Evolutionary conservation across 1,140 invertebrate species (phyloP).

Genomic region (Zaprionus africanus): DNA sequence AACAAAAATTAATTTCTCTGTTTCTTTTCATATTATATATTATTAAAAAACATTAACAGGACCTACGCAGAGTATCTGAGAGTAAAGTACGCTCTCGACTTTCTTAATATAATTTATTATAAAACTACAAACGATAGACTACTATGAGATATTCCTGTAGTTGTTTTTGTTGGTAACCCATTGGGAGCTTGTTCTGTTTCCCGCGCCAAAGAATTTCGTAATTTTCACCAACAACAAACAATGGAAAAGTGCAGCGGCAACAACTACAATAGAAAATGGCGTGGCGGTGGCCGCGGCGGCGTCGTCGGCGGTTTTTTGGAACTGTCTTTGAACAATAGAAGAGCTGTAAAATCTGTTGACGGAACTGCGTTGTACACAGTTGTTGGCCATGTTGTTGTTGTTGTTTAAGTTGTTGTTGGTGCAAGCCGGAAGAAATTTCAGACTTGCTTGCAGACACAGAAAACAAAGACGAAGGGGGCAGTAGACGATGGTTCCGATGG

Average conservation of each 20-base stretch:
- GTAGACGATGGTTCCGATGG: conserved; percentile 30
- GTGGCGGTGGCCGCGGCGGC: conserved; percentile 7
- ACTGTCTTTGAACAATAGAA: conserved; percentile 55
- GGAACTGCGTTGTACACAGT: conserved; percentile 41
- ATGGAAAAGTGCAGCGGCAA: conserved; percentile 51
- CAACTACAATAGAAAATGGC: conserved; percentile 34
- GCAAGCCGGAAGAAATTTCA: conserved; percentile 54
- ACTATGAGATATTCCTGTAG: background rate
- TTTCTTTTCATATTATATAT: too few species aligned
- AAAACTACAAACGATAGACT: conserved; percentile 35
- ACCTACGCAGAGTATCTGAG: background rate
- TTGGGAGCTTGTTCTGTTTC: conserved; percentile 15
- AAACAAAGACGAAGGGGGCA: background rate
- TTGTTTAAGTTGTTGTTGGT: conserved; percentile 19
- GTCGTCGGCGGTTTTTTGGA: conserved; percentile 31
- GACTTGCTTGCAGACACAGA: conserved; percentile 33
- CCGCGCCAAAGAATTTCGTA: conserved; percentile 50
- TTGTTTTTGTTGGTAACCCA: background rate
- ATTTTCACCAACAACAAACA: conserved; percentile 49
- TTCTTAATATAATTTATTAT: conserved; percentile 39
- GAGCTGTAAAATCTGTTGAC: conserved; percentile 48
- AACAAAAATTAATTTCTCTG: too few species aligned
- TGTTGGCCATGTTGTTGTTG: conserved; percentile 10
- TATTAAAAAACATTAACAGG: too few species aligned
- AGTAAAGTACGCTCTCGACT: background rate